Percentiles rank a stretch among this genome's conserved stretches.
Conservation (phyloP, 2,113 vertebrate species). For the Saccopteryx bilineata region DNA sequence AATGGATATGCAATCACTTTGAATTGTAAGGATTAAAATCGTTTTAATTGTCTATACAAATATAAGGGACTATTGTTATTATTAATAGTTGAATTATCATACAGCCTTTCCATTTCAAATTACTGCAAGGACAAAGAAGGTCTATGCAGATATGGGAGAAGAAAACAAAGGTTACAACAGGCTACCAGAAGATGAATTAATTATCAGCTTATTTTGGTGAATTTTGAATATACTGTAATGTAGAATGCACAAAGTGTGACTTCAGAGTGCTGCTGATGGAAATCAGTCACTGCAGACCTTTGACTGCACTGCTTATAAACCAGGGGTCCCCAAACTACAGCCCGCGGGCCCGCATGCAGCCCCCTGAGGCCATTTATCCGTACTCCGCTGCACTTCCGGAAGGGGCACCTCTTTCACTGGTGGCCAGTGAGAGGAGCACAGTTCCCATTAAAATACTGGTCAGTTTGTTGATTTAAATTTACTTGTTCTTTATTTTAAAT, state of each 20-base stretch:
- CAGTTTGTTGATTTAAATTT: too few species aligned
- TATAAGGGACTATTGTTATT: neutral
- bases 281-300: slow-evolving; percentile 59
- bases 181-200: neutral
- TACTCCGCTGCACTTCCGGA: too few species aligned
- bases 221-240: neutral
- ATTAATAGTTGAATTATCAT: neutral
- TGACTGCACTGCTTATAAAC: neutral
- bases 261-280: slow-evolving; percentile 80
- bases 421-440: too few species aligned
- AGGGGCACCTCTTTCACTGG: too few species aligned
- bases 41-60: neutral
- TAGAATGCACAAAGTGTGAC: neutral
- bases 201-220: neutral
- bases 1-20: slow-evolving; percentile 18
- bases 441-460: too few species aligned
- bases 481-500: too few species aligned
- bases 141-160: neutral
- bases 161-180: neutral
- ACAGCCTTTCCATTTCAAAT: slow-evolving; percentile 13
- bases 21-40: neutral
- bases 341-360: too few species aligned
- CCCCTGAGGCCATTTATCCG: too few species aligned
- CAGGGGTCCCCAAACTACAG: neutral
- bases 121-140: slow-evolving; percentile 12